Percentiles rank a stretch among this genome's conserved stretches.
These are phyloP conservation scores for Volucella inflata DNA, from an alignment of 2,888 invertebrate species.

Conservation along the genomic window DNA sequence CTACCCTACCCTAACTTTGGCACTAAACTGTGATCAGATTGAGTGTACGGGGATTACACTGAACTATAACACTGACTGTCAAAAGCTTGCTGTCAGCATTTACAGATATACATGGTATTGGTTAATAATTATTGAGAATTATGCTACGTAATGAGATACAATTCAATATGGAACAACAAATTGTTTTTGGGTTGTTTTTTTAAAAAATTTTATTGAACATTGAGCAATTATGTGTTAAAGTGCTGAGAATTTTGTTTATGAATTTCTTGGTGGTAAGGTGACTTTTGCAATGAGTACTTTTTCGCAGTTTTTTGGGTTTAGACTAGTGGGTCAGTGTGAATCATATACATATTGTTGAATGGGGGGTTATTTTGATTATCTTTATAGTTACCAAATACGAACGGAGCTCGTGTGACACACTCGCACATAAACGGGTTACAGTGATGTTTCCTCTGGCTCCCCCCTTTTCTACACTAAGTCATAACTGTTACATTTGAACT, in stretches of 20 bases:
- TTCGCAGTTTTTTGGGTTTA: constrained; percentile 3
- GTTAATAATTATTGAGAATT: constrained; percentile 16
- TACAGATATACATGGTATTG: constrained; percentile 19
- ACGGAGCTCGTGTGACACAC: no score
- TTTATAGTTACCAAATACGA: background rate
- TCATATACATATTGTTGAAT: background rate
- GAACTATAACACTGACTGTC: constrained; percentile 33
- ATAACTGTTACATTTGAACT: no score
- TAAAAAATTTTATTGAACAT: constrained; percentile 33
- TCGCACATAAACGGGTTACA: no score
- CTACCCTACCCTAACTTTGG: constrained; percentile 35
- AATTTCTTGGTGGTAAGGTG: background rate
- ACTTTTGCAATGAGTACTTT: background rate
- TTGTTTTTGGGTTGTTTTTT: background rate
- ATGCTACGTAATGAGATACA: constrained; percentile 10
- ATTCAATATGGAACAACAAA: constrained; percentile 35
- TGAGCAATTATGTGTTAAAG: background rate
- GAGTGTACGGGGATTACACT: background rate
- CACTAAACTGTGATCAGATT: background rate
- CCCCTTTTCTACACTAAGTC: no score
- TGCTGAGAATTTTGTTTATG: constrained; percentile 14
- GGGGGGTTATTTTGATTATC: background rate
- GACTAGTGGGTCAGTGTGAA: constrained; percentile 22
- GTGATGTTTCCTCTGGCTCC: no score
- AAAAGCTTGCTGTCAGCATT: constrained; percentile 53